Conservation (phyloP, 2,113 vertebrate genomes). For the Fulica atra region DNA sequence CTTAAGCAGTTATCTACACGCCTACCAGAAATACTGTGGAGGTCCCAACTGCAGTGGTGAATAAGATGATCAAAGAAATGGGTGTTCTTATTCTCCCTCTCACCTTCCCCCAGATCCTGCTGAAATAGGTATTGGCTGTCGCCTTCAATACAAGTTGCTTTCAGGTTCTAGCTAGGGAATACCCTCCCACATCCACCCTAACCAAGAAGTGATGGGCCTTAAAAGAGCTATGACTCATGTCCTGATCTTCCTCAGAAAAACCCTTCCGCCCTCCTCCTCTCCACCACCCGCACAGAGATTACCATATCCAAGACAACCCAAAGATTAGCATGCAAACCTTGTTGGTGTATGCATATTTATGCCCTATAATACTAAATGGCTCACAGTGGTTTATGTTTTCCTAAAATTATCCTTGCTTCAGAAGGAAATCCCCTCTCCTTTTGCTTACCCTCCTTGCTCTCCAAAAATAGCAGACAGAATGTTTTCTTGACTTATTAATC, state of each 20-base stretch:
- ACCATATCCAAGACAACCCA: neutral
- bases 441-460: neutral
- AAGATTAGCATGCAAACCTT: neutral
- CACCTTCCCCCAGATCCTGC: neutral
- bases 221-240: slow-evolving; percentile 43
- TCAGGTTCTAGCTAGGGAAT: slow-evolving; percentile 40
- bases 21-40: neutral
- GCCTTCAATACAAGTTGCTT: neutral
- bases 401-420: neutral
- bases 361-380: neutral
- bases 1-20: neutral
- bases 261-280: neutral
- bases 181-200: slow-evolving; percentile 29
- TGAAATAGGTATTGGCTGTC: slow-evolving; percentile 20
- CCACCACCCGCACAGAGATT: slow-evolving; percentile 1
- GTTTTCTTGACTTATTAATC: slow-evolving; percentile 7
- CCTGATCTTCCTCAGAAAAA: neutral
- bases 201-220: neutral
- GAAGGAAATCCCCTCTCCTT: slow-evolving; percentile 22
- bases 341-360: neutral
- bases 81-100: neutral
- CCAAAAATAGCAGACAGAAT: neutral
- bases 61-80: slow-evolving; percentile 7
- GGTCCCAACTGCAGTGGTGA: neutral
- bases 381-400: neutral